Base-by-base conservation (phyloP, 2,888 invertebrate species). In the Aplocera efformata region DNA sequence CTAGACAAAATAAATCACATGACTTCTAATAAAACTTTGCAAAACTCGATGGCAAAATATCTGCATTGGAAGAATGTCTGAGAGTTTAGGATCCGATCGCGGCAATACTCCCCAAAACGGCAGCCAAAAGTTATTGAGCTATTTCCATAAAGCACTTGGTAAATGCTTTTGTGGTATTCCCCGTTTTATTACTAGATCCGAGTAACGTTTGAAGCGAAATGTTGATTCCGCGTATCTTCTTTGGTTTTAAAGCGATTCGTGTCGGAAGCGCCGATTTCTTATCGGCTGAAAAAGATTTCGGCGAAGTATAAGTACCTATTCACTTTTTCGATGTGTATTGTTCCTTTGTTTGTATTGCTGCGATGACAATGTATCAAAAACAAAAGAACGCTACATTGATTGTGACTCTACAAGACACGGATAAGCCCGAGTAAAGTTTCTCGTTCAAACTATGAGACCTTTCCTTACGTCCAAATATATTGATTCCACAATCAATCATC, bases 71-170 rank as follows among this genome's bases (percentile, higher is more conserved):
- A 35, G 35, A 40, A 45, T 45, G 40, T 45, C 35, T 45, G 45
- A 17, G 40, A 41, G 45, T 40, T 45, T 37, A 36, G 44, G 35
- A 23, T 36, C 21, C 32, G 44, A 45, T 32, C 36, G 35, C 44
- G 29, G 45, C 10, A 22, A 26, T 17, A 24, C 32, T 32, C 22
- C 17, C 42, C 27, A 50, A 44, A 44, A 36, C 43, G 38, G 32
- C 30, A 32, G 44, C 41, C 33, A 35, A 50, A 48, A 51, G 48
- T 51, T 51, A 48, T 48, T 41, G 45, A 46, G 35, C 41, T 40
- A 51, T 48, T 48, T 48, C 46, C 45, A 48, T 46, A 48, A 46
- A 46, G 44, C 36, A 45, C 36, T 42, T 25, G 30, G 34, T 30
- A 43, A 39, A 41, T 29, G 35, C 41, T 50, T 43, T 40, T 40